Percentiles rank a stretch among this genome's conserved stretches.
phyloP scores from a whole-genome alignment of 2,113 vertebrate genomes.

The Ptychochromis oligacanthus region DNA sequence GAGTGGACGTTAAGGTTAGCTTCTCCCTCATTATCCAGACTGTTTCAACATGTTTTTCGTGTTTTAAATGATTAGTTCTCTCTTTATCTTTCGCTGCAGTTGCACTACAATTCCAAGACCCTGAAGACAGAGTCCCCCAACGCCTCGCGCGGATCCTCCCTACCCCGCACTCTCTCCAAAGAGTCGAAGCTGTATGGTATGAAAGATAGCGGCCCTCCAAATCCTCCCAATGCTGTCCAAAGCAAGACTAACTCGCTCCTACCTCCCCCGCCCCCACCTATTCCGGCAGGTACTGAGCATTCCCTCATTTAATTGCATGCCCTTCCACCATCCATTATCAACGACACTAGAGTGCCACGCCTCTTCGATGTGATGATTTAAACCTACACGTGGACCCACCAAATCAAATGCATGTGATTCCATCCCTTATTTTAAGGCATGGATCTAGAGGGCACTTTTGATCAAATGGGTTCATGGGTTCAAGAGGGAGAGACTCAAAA shows the following conservation, averaged over 20 bases:
- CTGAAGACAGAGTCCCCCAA: conserved; percentile 96
- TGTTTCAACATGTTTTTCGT: accelerated
- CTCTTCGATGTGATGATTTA: background rate
- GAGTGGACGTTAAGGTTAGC: conserved; percentile 97
- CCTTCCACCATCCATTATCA: conserved; percentile 30
- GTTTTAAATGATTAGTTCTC: background rate
- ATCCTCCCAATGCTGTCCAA: conserved; percentile 84
- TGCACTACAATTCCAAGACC: conserved; percentile 99
- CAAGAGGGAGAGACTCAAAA: conserved; percentile 3
- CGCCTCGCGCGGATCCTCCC: conserved; percentile 94
- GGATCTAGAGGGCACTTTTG: conserved; percentile 28
- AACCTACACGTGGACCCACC: background rate
- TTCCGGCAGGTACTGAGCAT: conserved; percentile 91
- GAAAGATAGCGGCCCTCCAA: conserved; percentile 88
- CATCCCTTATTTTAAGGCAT: conserved; percentile 1
- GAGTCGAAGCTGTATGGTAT: conserved; percentile 99
- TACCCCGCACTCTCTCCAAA: conserved; percentile 97
- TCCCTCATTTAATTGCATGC: conserved; percentile 70
- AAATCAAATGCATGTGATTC: conserved; percentile 41
- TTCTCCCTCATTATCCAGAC: background rate
- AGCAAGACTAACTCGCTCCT: conserved; percentile 95
- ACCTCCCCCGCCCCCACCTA: conserved; percentile 94
- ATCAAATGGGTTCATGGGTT: conserved; percentile 37
- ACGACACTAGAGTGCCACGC: conserved; percentile 13
- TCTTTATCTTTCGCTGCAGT: conserved; percentile 68